Conservation (phyloP, 37 sponge, comb jelly and placozoan species). For the Chondrilla cf. caribensis region DNA sequence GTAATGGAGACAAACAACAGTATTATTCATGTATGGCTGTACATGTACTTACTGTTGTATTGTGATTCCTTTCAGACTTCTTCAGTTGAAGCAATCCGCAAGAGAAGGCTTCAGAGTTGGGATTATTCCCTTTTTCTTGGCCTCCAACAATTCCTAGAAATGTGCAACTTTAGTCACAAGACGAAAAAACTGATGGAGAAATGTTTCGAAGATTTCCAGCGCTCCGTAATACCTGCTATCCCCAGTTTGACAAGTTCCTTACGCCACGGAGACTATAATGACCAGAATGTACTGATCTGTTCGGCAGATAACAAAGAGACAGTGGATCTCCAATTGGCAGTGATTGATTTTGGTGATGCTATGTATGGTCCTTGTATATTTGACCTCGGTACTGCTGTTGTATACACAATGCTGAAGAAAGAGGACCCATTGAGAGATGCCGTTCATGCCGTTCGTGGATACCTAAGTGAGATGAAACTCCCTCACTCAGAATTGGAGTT, state of each 20-base stretch:
- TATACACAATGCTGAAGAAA: neutral
- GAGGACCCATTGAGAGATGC: neutral
- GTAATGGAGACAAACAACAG: too few relatives aligned
- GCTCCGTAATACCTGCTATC: neutral
- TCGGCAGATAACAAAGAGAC: neutral
- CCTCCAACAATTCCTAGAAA: neutral
- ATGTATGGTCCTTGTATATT: neutral
- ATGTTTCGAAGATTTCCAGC: neutral
- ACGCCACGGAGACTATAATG: neutral
- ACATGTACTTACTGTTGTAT: too few relatives aligned
- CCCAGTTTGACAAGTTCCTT: neutral
- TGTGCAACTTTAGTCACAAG: neutral
- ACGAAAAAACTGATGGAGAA: neutral
- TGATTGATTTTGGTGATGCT: conserved; percentile 8
- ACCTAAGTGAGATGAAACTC: neutral
- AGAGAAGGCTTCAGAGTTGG: neutral
- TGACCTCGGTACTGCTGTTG: neutral
- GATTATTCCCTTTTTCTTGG: neutral
- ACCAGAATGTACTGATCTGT: neutral
- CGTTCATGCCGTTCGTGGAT: neutral
- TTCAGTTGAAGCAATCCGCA: neutral
- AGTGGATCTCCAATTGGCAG: neutral
- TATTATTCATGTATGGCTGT: too few relatives aligned
- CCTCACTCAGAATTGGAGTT: neutral
- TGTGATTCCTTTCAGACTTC: too few relatives aligned